phyloP scores from a whole-genome alignment of 2,113 vertebrate genomes.

The Anseranas semipalmata region DNA sequence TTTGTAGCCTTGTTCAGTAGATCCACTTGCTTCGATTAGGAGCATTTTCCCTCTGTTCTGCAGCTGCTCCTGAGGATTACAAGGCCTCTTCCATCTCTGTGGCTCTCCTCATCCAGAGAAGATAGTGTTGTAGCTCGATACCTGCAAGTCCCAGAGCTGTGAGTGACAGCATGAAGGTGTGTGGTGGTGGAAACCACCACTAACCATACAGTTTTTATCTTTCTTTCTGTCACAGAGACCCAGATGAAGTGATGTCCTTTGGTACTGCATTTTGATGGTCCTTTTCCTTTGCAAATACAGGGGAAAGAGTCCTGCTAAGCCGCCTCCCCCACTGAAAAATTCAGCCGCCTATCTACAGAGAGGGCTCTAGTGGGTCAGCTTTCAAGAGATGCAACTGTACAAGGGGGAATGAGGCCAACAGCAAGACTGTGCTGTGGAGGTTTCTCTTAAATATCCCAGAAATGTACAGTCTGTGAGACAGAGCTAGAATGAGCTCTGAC shows the following conservation, averaged over 20 bases:
- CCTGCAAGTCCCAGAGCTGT: neutral
- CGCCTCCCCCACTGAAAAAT: neutral
- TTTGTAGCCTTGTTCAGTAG: neutral
- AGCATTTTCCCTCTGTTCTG: neutral
- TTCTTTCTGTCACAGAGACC: neutral
- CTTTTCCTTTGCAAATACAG: neutral
- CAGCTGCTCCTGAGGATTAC: neutral
- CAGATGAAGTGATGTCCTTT: neutral
- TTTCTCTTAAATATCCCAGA: neutral
- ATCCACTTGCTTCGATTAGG: neutral
- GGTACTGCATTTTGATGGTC: neutral
- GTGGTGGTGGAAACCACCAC: accelerated
- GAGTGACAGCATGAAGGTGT: neutral
- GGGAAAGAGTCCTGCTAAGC: neutral
- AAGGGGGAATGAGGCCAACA: neutral
- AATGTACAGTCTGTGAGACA: neutral
- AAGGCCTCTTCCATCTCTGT: neutral
- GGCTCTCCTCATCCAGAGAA: neutral
- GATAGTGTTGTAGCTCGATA: neutral
- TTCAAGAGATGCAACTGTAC: neutral
- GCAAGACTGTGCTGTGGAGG: neutral
- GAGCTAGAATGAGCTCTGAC: neutral
- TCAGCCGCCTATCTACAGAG: neutral
- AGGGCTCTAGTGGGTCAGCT: neutral
- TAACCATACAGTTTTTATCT: neutral